These are phyloP conservation scores for Ornithoptera priamus DNA, from an alignment of 2,888 invertebrate genomes.

Conservation along the genomic window DNA sequence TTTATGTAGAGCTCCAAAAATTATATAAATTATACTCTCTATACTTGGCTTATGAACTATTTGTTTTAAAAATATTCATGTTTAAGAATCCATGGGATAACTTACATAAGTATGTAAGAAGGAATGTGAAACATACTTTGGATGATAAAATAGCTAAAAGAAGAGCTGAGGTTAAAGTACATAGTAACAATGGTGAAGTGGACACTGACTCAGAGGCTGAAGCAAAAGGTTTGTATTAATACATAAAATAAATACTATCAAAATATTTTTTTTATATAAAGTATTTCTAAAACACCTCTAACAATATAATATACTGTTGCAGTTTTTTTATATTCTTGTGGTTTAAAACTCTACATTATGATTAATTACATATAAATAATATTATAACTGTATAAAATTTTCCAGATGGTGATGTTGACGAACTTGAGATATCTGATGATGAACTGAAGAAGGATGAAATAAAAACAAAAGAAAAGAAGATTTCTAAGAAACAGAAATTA, in stretches of 20 bases:
- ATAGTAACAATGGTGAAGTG: conserved; percentile 65
- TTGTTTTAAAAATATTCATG: neutral
- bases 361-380: too few species aligned
- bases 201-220: conserved; percentile 76
- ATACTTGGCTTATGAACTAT: too few species aligned
- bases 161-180: conserved; percentile 69
- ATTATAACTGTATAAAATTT: neutral
- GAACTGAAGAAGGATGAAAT: conserved; percentile 87
- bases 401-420: conserved; percentile 72
- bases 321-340: too few species aligned
- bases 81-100: conserved; percentile 88
- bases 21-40: too few species aligned
- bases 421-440: conserved; percentile 87
- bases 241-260: neutral
- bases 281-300: too few species aligned
- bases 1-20: too few species aligned
- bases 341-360: too few species aligned
- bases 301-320: too few species aligned
- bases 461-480: conserved; percentile 83
- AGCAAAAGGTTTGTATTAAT: conserved; percentile 55
- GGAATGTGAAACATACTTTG: conserved; percentile 88
- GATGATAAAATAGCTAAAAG: conserved; percentile 89
- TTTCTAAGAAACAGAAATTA: conserved; percentile 68
- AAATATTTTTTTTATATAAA: too few species aligned
- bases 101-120: conserved; percentile 87